A percentile compares a stretch with the other conserved stretches of the same genome.
These are phyloP conservation scores for Decapterus maruadsi DNA, from an alignment of 2,797 vertebrate genomes.

Conservation along the genomic window DNA sequence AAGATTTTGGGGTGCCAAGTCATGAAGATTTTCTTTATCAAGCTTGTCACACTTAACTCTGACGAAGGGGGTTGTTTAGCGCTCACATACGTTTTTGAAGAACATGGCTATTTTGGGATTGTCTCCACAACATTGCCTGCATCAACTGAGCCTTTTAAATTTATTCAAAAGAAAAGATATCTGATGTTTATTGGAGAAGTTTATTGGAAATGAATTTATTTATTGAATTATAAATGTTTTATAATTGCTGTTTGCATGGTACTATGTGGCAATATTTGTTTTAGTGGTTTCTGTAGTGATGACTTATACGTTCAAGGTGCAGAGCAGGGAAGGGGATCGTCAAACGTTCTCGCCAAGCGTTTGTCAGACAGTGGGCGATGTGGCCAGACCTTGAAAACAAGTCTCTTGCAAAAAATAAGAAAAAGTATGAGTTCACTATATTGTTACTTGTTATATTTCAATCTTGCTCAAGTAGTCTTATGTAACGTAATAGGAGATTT, in stretches of 20 bases:
- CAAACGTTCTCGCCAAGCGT: conserved; percentile 44
- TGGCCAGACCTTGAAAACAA: conserved; percentile 68
- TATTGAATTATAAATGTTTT: conserved; percentile 83
- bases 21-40: conserved; percentile 53
- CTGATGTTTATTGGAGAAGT: conserved; percentile 73
- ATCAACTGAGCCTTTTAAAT: conserved; percentile 87
- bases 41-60: conserved; percentile 45
- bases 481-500: conserved; percentile 72
- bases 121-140: conserved; percentile 84
- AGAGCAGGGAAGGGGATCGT: conserved; percentile 28
- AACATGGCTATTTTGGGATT: conserved; percentile 65
- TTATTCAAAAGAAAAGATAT: conserved; percentile 70
- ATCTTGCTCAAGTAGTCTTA: conserved; percentile 80
- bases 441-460: conserved; percentile 82
- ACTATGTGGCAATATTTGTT: conserved; percentile 85
- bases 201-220: conserved; percentile 78
- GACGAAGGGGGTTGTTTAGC: conserved; percentile 39
- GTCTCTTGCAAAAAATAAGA: conserved; percentile 70
- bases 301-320: conserved; percentile 75
- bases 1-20: conserved; percentile 58
- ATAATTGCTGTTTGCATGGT: conserved; percentile 88
- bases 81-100: conserved; percentile 59
- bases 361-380: conserved; percentile 6
- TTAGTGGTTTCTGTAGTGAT: conserved; percentile 83
- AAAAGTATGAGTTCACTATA: conserved; percentile 76